A percentile compares a stretch with the other conserved stretches of the same genome.
These are phyloP conservation scores for fruit fly (Drosophila melanogaster) DNA, from an alignment of 1,140 invertebrate species.

Conservation along the genomic window DNA sequence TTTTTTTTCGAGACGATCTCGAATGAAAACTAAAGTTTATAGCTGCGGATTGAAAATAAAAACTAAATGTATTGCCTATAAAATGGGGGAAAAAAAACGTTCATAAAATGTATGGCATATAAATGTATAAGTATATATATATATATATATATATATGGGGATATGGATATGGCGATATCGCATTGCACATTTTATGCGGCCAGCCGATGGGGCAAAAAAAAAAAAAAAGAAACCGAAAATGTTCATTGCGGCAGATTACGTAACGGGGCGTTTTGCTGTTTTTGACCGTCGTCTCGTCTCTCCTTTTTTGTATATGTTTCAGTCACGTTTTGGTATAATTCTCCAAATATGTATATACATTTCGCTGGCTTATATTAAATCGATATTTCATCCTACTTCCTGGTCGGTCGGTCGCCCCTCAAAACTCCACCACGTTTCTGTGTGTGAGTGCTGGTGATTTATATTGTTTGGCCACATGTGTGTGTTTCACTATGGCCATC, in stretches of 20 bases:
- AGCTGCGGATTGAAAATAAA: slow-evolving; percentile 28
- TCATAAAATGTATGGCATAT: slow-evolving; percentile 5
- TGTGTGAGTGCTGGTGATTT: slow-evolving; percentile 53
- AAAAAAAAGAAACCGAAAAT: background rate
- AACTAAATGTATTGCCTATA: slow-evolving; percentile 24
- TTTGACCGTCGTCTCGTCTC: slow-evolving; percentile 25
- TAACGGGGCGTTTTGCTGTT: slow-evolving; percentile 35
- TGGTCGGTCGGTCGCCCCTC: slow-evolving; percentile 20
- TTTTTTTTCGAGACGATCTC: background rate
- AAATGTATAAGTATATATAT: background rate
- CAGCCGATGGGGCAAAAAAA: slow-evolving; percentile 17
- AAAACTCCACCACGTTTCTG: slow-evolving; percentile 32
- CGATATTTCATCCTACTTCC: slow-evolving; percentile 49
- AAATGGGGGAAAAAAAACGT: slow-evolving; percentile 19
- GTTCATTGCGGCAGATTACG: slow-evolving; percentile 38
- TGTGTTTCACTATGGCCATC: slow-evolving; percentile 6
- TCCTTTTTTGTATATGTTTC: slow-evolving; percentile 41
- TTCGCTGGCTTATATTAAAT: slow-evolving; percentile 45
- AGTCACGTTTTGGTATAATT: slow-evolving; percentile 50
- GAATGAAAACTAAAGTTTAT: slow-evolving; percentile 7
- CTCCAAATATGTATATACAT: slow-evolving; percentile 49
- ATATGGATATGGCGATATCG: slow-evolving; percentile 11
- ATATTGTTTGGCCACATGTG: slow-evolving; percentile 51
- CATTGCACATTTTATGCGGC: slow-evolving; percentile 33
- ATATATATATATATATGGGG: background rate